Conservation (phyloP, 2,113 vertebrate species). For the Pangasianodon gigas region DNA sequence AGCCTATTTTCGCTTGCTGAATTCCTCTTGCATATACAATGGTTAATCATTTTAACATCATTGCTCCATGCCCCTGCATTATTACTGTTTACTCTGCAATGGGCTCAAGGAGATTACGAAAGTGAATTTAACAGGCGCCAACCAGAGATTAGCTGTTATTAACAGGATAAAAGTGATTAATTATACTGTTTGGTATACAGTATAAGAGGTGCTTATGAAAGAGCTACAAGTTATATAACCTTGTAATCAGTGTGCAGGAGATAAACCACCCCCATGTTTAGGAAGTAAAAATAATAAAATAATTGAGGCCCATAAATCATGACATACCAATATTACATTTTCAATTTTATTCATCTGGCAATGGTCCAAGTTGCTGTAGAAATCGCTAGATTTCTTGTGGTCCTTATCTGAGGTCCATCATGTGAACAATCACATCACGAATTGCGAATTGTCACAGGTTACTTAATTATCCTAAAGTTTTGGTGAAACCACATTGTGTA, state of each 20-base stretch:
- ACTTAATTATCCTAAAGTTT: not conserved
- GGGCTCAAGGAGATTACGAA: conserved; percentile 31
- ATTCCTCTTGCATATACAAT: not conserved
- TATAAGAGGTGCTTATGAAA: conserved; percentile 35
- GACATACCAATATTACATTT: conserved; percentile 29
- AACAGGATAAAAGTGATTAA: conserved; percentile 54
- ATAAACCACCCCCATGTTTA: not conserved
- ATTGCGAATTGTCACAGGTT: not conserved
- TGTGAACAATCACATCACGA: not conserved
- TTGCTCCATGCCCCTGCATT: not conserved
- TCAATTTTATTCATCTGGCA: not conserved
- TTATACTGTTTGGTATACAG: conserved; percentile 19
- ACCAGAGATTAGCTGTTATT: conserved; percentile 52
- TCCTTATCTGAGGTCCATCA: not conserved
- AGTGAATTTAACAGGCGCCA: conserved; percentile 47
- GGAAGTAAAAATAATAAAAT: not conserved
- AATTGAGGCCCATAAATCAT: not conserved
- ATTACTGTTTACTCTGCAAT: conserved; percentile 22
- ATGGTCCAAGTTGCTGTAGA: not conserved
- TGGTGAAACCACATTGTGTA: not conserved
- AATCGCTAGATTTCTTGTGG: not conserved
- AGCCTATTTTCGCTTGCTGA: not conserved
- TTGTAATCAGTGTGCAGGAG: conserved; percentile 37
- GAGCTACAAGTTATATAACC: conserved; percentile 4
- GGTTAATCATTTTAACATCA: not conserved